phyloP scores from a whole-genome alignment of 2,888 invertebrate species.

The Acrocyrtus sp. region DNA sequence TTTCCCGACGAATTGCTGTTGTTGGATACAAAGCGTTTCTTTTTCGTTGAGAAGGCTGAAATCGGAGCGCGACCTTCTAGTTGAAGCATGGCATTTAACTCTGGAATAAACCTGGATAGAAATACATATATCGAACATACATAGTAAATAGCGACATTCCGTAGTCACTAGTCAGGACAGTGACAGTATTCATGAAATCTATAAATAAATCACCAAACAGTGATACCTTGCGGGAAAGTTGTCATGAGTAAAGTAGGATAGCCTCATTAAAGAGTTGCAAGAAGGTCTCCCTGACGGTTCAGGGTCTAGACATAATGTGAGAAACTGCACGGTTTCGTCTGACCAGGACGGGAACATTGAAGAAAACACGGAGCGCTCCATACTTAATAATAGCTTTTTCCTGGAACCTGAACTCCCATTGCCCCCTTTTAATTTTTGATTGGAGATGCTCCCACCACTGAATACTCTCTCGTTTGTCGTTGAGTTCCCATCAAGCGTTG shows the following conservation, averaged over 20 bases:
- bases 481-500: constrained; percentile 8
- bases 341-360: constrained; percentile 62
- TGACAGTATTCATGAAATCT: too few species aligned
- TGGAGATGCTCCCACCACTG: constrained; percentile 20
- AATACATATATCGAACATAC: too few species aligned
- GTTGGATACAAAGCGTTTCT: constrained; percentile 35
- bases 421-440: constrained; percentile 18
- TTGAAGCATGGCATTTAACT: constrained; percentile 58
- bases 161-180: too few species aligned
- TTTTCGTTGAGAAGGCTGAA: constrained; percentile 57
- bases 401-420: constrained; percentile 40
- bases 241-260: constrained; percentile 75
- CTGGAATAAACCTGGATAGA: constrained; percentile 56
- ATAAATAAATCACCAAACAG: too few species aligned
- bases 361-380: constrained; percentile 59
- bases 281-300: constrained; percentile 68
- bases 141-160: too few species aligned
- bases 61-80: constrained; percentile 59
- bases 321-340: constrained; percentile 60
- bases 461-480: constrained; percentile 16
- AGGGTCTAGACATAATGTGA: constrained; percentile 61
- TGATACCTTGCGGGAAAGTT: constrained; percentile 70
- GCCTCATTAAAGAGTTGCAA: constrained; percentile 74
- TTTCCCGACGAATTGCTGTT: constrained; percentile 41
- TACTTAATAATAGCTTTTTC: constrained; percentile 31